phyloP scores from a whole-genome alignment of 2,888 invertebrate genomes.

The Ypsolopha sequella region DNA sequence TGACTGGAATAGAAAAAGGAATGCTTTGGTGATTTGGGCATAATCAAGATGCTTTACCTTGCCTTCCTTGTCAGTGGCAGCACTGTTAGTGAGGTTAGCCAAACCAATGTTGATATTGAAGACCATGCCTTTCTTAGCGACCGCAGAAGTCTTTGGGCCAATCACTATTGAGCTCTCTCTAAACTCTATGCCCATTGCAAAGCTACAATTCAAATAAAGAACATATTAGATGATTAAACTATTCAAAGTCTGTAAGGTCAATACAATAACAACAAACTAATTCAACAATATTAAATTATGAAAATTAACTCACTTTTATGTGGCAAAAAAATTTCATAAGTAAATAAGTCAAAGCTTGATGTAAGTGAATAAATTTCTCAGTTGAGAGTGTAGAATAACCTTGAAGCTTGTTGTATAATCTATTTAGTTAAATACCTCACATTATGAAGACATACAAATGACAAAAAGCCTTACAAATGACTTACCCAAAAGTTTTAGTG shows the following conservation, averaged over 20 bases:
- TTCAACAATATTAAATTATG: too few species aligned
- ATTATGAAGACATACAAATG: neutral
- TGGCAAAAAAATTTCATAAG: too few species aligned
- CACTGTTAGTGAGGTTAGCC: conserved; percentile 84
- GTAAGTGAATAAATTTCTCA: too few species aligned
- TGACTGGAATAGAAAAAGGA: too few species aligned
- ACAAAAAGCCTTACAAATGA: neutral
- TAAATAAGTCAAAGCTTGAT: too few species aligned
- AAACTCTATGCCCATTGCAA: conserved; percentile 98
- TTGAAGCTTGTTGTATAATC: too few species aligned
- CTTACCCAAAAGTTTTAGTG: conserved; percentile 91
- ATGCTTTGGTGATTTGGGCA: neutral
- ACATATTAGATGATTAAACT: neutral
- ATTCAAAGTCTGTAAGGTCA: too few species aligned
- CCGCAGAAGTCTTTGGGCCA: conserved; percentile 86
- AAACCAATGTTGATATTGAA: conserved; percentile 97
- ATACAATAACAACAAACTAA: too few species aligned
- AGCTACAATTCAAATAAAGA: conserved; percentile 58
- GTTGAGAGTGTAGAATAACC: too few species aligned
- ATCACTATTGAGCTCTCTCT: conserved; percentile 94
- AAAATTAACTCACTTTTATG: too few species aligned
- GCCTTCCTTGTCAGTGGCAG: conserved; percentile 86
- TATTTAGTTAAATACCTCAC: neutral
- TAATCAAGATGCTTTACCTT: conserved; percentile 65
- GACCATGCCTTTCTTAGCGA: conserved; percentile 93